Percentiles rank a stretch among this genome's conserved stretches.
Evolutionary conservation across 2,797 vertebrate genomes (phyloP).

Genomic region (Apogon hyalosoma): DNA sequence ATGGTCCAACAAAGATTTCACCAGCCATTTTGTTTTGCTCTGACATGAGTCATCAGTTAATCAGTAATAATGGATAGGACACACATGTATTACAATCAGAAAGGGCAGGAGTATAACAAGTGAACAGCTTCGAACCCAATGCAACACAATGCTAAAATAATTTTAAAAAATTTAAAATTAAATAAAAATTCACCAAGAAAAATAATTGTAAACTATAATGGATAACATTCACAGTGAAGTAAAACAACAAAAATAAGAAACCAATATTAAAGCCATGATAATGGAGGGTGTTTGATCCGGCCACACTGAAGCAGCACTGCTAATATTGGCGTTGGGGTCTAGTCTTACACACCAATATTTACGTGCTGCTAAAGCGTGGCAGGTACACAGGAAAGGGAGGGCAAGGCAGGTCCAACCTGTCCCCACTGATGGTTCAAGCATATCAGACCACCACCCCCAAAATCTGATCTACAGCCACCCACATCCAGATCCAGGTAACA

Average conservation of each 20-base stretch:
- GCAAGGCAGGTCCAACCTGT: constrained; percentile 51
- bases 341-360: constrained; percentile 98
- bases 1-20: constrained; percentile 22
- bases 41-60: constrained; percentile 44
- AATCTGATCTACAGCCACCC: constrained; percentile 25
- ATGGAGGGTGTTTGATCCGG: constrained; percentile 81
- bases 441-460: constrained; percentile 25
- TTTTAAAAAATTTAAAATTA: constrained; percentile 6
- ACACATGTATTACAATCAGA: constrained; percentile 46
- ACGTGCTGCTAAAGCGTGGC: constrained; percentile 99
- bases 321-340: constrained; percentile 96
- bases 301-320: constrained; percentile 99
- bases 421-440: constrained; percentile 44
- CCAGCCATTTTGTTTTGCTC: constrained; percentile 34
- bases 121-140: constrained; percentile 32
- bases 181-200: not conserved
- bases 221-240: constrained; percentile 24
- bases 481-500: constrained; percentile 41
- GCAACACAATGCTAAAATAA: constrained; percentile 25
- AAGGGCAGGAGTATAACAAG: constrained; percentile 29
- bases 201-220: constrained; percentile 12
- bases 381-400: constrained; percentile 79
- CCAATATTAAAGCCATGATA: constrained; percentile 56
- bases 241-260: constrained; percentile 16
- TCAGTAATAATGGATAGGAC: constrained; percentile 58